Evolutionary conservation across 1,140 invertebrate genomes (phyloP), one percentile per base, ranked within the genome.

Genomic region (Leptestheria dahalacensis): DNA sequence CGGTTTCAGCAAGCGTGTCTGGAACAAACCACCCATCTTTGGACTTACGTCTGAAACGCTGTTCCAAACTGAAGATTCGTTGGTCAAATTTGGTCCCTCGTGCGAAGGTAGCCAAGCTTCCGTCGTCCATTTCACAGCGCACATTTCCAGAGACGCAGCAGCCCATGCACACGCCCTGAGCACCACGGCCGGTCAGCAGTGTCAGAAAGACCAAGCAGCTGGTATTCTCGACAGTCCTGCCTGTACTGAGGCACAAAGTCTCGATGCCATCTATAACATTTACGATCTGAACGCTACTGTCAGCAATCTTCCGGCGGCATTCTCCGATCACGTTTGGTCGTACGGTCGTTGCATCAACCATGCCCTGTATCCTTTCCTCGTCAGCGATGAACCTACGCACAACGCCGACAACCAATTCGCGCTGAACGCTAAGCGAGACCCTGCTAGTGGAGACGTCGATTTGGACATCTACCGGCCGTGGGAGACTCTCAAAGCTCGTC

Each of bases 211-310:
- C 33, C 33, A 29, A 28, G 24, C 10, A 24, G 21, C 10, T 15
- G 53, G 53, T 21, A 29, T 55, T 33, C 26, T 33, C 20, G 53
- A 18, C 12, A 55, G 53, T 33, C 21, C 53, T 1, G 23, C 25
- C 3, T 55, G 53, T 18, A 55, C 53, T 10, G 53, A 25, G 18
- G 53, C 53, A 0, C 53, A 20, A 15, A 24, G 9, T 20, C n/a
- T 33, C 25, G 53, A 55, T 29, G 26, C 26, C 6, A 55, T 28
- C 33, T 55, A 55, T 28, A 55, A 55, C 53, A 55, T 29, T 18
- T 55, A 55, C 53, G 53, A 33, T 9, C 1, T 55, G 1, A 2
- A 6, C 11, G 53, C 18, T 18, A 1, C 53, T 18, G 0, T 12
- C 26, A 28, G 33, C 10, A 33, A 55, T 20, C 20, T 55, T 24